Percentiles rank a stretch among this genome's conserved stretches.
Conservation (phyloP, 2,797 vertebrate species). For the Poecilia wingei region DNA sequence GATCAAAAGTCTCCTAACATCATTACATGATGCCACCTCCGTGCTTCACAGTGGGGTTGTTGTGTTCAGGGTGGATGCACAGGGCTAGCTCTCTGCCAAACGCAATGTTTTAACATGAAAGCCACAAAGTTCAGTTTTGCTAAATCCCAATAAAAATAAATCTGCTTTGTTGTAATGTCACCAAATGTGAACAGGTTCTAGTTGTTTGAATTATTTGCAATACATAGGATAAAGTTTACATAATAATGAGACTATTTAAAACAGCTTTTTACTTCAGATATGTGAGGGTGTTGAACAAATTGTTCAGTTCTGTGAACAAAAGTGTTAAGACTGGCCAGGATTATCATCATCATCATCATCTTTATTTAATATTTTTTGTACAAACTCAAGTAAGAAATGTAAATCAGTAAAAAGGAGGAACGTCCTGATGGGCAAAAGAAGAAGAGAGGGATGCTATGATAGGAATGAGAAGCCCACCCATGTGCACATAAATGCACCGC, state of each 20-base stretch:
- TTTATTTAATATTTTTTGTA: constrained; percentile 15
- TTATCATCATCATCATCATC: not conserved
- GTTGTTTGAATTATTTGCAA: not conserved
- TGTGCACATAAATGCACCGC: constrained; percentile 78
- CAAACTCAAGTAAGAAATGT: constrained; percentile 29
- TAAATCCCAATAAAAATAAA: not conserved
- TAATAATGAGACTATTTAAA: not conserved
- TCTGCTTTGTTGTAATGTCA: not conserved
- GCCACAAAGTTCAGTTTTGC: not conserved
- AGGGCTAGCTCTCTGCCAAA: not conserved
- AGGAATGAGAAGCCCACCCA: constrained; percentile 83
- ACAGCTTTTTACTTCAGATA: not conserved
- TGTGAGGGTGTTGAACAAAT: not conserved
- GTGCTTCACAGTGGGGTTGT: not conserved
- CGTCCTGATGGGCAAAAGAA: constrained; percentile 50
- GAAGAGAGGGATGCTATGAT: constrained; percentile 71
- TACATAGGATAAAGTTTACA: not conserved
- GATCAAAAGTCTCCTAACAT: not conserved
- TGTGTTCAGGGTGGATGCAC: not conserved
- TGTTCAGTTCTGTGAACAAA: not conserved
- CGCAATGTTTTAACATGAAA: not conserved
- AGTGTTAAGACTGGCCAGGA: not conserved
- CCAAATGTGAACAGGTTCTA: not conserved
- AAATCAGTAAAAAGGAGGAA: constrained; percentile 25
- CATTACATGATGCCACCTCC: not conserved